phyloP scores from a whole-genome alignment of 2,797 vertebrate genomes.

The Sardinella longiceps region DNA sequence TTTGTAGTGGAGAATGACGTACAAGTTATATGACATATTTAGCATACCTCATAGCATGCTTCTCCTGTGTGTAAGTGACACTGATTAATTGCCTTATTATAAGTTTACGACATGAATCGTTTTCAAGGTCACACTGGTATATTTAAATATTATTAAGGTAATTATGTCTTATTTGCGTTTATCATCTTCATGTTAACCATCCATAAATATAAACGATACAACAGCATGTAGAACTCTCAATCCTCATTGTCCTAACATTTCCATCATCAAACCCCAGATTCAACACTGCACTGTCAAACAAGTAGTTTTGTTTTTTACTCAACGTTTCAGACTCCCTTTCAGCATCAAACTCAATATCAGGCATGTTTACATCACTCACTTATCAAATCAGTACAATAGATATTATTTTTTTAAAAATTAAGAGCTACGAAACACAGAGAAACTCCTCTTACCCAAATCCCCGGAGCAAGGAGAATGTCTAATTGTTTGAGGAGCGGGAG shows the following conservation, averaged over 20 bases:
- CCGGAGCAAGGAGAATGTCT: conserved; percentile 45
- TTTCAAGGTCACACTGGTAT: not conserved
- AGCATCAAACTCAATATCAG: not conserved
- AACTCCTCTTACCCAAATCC: conserved; percentile 49
- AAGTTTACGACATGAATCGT: not conserved
- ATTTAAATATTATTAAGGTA: not conserved
- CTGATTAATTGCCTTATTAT: not conserved
- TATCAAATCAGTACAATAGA: not conserved
- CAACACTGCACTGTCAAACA: not conserved
- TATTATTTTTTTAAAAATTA: not conserved
- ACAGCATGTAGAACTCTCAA: not conserved
- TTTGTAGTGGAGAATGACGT: conserved; percentile 3
- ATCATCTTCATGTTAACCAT: too few species aligned
- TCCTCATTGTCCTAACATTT: not conserved
- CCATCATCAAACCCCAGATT: not conserved
- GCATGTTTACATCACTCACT: not conserved
- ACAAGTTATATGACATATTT: not conserved
- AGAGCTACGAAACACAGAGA: not conserved
- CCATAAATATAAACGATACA: too few species aligned
- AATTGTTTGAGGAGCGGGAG: not conserved
- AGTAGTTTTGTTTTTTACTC: not conserved
- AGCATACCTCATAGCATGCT: not conserved
- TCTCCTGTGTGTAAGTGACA: not conserved
- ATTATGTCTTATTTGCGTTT: not conserved
- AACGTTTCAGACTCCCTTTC: not conserved